Base-by-base conservation (phyloP, 2,113 vertebrate species). In the Cottus gobio region DNA sequence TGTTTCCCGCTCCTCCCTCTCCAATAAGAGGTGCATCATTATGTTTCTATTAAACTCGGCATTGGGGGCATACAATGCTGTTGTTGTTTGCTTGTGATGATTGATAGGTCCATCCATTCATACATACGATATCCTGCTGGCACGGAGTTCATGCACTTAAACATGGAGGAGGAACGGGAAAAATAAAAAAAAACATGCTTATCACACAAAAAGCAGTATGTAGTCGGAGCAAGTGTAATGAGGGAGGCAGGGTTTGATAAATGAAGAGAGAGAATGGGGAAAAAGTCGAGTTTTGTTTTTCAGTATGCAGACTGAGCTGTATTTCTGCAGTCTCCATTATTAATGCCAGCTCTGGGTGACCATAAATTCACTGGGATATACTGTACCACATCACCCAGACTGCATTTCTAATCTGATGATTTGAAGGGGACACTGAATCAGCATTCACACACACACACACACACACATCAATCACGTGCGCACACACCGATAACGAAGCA, bases 281-380 rank as follows among this genome's bases (percentile, higher is more conserved):
- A 62, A 34, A 34, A 34, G 34, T 34, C 30, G 39, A 69, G 13
- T 75, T 58, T 65, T 75, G 31, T 60, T 75, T 58, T 80, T 26
- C 16, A 58, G 54, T 16, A 58, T 54, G 22, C 46, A 3, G 5
- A 62, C 74, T 15, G 77, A 31, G 31, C 54, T 73, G 46, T 74
- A 69, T 88, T 78, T 80, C 61, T 73, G 9, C 36, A 13, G 39
- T 31, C 58, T 75, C 39, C 42, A 48, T 83, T 87, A 85, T 85
- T 82, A 82, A 83, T 80, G 80, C 64, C 61, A 72, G 75, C 66
- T 70, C 66, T 65, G 42, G 67, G 71, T 77, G 64, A 79, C 44
- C 66, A 74, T 86, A 82, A 88, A 89, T 89, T 82, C 75, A 67
- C 31, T 48, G 75, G 64, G 81, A 85, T 77, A 68, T 73, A 62